phyloP scores from a whole-genome alignment of 2,113 vertebrate genomes.

The Eulacestoma nigropectus region DNA sequence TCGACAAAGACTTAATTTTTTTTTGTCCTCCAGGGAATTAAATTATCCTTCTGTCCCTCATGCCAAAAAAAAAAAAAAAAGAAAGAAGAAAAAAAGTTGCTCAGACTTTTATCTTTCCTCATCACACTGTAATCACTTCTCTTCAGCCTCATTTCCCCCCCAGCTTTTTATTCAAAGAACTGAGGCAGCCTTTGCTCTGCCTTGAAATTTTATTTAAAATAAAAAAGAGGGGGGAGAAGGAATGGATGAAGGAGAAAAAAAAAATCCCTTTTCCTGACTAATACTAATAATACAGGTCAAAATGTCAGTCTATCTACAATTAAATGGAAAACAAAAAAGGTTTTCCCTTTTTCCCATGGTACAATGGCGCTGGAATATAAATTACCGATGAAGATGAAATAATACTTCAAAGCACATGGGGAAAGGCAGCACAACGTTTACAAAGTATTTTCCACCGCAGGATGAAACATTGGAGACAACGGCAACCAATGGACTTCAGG shows the following conservation, averaged over 20 bases:
- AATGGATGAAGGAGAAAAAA: conserved; percentile 1
- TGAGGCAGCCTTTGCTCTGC: conserved; percentile 64
- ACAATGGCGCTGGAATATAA: conserved; percentile 78
- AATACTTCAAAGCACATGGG: conserved; percentile 78
- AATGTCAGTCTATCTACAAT: conserved; percentile 76
- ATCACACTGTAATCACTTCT: conserved; percentile 70
- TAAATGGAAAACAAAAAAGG: conserved; percentile 75
- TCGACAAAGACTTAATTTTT: conserved; percentile 45
- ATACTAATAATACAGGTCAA: conserved; percentile 80
- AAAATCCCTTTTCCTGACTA: conserved; percentile 73
- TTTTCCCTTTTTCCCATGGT: conserved; percentile 65
- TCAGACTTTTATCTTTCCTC: conserved; percentile 67
- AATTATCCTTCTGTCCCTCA: conserved; percentile 37
- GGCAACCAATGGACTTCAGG: conserved; percentile 68
- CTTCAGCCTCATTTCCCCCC: conserved; percentile 41
- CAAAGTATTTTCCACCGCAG: conserved; percentile 69
- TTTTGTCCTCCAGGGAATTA: conserved; percentile 33
- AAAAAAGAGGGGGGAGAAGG: background rate
- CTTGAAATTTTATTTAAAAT: conserved; percentile 71
- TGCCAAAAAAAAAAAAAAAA: background rate
- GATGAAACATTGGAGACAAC: conserved; percentile 65
- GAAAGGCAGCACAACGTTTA: conserved; percentile 68
- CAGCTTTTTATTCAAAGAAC: conserved; percentile 64
- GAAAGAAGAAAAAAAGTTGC: conserved; percentile 39
- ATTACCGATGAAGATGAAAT: conserved; percentile 77